phyloP scores from a whole-genome alignment of 2,113 vertebrate genomes.

The Rhinoptilus africanus region DNA sequence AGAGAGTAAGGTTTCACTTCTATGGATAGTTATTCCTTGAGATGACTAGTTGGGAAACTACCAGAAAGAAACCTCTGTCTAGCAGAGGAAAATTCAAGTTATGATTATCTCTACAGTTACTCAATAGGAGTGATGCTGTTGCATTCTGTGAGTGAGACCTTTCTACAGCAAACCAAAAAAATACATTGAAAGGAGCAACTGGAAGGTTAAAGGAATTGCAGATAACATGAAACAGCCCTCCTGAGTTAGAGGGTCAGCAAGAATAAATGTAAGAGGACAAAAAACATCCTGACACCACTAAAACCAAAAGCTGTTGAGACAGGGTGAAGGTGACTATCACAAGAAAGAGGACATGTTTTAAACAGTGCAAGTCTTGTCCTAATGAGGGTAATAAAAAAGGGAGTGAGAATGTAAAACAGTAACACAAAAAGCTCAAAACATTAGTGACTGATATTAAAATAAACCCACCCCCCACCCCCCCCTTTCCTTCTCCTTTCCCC shows the following conservation, averaged over 20 bases:
- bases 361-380: background rate
- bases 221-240: background rate
- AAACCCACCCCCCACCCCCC: accelerated
- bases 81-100: background rate
- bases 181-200: background rate
- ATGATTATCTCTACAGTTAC: background rate
- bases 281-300: background rate
- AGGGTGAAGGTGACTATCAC: background rate
- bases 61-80: background rate
- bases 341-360: background rate
- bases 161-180: background rate
- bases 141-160: background rate
- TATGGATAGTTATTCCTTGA: background rate
- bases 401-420: background rate
- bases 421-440: background rate
- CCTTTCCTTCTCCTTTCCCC: background rate
- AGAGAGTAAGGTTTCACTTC: background rate
- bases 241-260: background rate
- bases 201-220: background rate
- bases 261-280: background rate
- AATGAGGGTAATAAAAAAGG: background rate
- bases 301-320: background rate
- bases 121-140: background rate
- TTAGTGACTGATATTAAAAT: background rate
- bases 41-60: background rate